phyloP scores from a whole-genome alignment of 2,113 vertebrate species.

The Phylloscopus whistleri region DNA sequence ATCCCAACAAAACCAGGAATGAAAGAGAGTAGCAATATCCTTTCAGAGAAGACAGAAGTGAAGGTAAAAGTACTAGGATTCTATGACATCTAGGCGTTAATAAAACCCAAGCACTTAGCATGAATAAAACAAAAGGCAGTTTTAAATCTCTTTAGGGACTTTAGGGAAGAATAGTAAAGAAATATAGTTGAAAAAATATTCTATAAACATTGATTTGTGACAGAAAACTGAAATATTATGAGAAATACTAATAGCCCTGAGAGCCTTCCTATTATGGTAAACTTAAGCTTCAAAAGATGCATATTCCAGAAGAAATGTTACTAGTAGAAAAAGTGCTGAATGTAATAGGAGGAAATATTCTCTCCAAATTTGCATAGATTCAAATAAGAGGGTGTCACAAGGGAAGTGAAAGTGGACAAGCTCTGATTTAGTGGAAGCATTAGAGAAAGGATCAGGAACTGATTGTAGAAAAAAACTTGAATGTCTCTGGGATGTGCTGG shows the following conservation, averaged over 20 bases:
- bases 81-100: neutral
- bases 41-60: neutral
- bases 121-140: slow-evolving; percentile 14
- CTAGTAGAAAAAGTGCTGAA: neutral
- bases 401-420: neutral
- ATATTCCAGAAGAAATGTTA: neutral
- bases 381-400: neutral
- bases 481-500: neutral
- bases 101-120: neutral
- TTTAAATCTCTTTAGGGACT: slow-evolving; percentile 16
- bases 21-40: neutral
- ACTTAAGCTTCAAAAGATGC: neutral
- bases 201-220: neutral
- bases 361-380: neutral
- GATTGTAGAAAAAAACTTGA: neutral
- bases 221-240: neutral
- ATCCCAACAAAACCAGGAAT: neutral
- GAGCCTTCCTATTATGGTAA: neutral
- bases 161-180: neutral
- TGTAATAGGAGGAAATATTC: neutral
- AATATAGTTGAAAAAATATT: neutral
- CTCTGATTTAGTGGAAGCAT: neutral
- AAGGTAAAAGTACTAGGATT: neutral
- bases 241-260: neutral
- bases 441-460: neutral